These are phyloP conservation scores for Acyrthosiphon pisum DNA, from an alignment of 1,140 invertebrate species.

Conservation along the genomic window DNA sequence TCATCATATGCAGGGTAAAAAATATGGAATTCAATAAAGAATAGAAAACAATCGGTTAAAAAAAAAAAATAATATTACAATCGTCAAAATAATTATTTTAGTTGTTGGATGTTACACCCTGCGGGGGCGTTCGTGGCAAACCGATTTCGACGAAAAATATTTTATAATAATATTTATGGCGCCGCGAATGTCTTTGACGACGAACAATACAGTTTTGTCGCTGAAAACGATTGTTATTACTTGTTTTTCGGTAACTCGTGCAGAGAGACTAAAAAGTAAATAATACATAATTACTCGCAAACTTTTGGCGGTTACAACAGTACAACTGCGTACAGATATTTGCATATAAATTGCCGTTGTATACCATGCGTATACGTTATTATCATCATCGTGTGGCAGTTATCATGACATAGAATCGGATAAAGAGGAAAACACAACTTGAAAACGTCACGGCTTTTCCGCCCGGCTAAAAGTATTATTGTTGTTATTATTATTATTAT, in stretches of 20 bases:
- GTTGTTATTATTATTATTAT: not conserved
- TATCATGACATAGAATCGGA: constrained; percentile 6
- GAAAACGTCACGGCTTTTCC: not conserved
- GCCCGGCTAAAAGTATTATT: not conserved
- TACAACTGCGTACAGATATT: not conserved
- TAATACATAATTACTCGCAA: constrained; percentile 22
- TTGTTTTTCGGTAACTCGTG: not conserved
- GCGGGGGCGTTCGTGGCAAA: not conserved
- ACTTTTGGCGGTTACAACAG: not conserved
- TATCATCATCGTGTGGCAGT: constrained; percentile 7
- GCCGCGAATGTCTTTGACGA: not conserved
- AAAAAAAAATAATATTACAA: not conserved
- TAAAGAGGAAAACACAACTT: constrained; percentile 21
- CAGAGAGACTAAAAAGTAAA: constrained; percentile 15
- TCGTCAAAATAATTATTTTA: not conserved
- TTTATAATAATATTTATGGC: not conserved
- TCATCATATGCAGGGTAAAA: too few relatives aligned
- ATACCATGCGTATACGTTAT: constrained; percentile 5
- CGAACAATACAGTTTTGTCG: not conserved
- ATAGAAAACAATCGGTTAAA: too few relatives aligned
- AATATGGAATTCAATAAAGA: too few relatives aligned
- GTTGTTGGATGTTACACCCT: not conserved
- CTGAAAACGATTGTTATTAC: not conserved
- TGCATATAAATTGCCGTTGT: constrained; percentile 22
- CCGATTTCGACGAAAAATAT: not conserved